Conservation (phyloP, 2,797 vertebrate genomes). For the Rhabdomys pumilio region DNA sequence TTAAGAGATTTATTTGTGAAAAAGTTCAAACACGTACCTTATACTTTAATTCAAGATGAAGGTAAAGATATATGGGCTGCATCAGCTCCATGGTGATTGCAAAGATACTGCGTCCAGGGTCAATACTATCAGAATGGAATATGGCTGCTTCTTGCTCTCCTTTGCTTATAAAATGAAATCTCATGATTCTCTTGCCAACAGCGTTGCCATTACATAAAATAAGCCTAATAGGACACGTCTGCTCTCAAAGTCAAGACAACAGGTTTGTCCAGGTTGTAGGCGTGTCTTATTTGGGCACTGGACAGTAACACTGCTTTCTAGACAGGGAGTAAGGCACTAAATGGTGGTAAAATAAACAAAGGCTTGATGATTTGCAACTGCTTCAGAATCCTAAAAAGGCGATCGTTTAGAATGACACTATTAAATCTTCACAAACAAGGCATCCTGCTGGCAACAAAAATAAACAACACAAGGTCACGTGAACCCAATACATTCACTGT, state of each 20-base stretch:
- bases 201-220: constrained; percentile 72
- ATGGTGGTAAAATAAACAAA: constrained; percentile 89
- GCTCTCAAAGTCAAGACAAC: constrained; percentile 72
- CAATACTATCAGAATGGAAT: constrained; percentile 62
- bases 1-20: constrained; percentile 66
- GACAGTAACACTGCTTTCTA: constrained; percentile 89
- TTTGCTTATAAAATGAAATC: constrained; percentile 72
- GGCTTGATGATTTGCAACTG: constrained; percentile 81
- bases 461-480: constrained; percentile 87
- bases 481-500: constrained; percentile 90
- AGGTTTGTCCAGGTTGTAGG: constrained; percentile 78
- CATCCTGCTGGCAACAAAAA: constrained; percentile 90
- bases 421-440: constrained; percentile 88
- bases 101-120: constrained; percentile 73
- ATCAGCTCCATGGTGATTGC: constrained; percentile 24
- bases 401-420: constrained; percentile 76
- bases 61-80: not conserved
- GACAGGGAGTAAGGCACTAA: constrained; percentile 92
- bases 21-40: constrained; percentile 63
- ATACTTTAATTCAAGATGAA: constrained; percentile 55
- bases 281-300: constrained; percentile 86
- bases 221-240: constrained; percentile 71
- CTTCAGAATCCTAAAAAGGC: constrained; percentile 79
- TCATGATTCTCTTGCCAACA: constrained; percentile 52
- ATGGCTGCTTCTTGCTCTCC: constrained; percentile 73